Evolutionary conservation across 2,888 invertebrate species (phyloP).

Genomic region (Acrocyrtus sp.): DNA sequence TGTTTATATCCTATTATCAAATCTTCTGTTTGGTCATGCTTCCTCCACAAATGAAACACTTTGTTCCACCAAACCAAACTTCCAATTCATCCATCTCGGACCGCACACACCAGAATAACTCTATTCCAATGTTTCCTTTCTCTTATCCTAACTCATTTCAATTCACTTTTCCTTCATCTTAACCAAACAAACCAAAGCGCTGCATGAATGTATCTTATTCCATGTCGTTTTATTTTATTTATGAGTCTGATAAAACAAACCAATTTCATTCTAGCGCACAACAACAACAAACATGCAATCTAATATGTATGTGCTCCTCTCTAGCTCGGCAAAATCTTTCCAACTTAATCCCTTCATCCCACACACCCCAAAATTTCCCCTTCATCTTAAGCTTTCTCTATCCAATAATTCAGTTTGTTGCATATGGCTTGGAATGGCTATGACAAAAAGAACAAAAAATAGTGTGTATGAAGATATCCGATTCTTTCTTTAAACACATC

Average conservation of each 20-base stretch:
- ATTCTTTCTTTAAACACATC: too few relatives aligned
- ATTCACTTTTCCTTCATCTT: neutral
- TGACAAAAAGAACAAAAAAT: too few relatives aligned
- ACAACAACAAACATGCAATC: constrained; percentile 7
- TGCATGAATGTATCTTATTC: too few relatives aligned
- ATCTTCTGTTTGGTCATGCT: too few relatives aligned
- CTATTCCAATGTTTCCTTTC: neutral
- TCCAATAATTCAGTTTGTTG: too few relatives aligned
- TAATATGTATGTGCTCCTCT: neutral
- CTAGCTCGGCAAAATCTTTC: constrained; percentile 15
- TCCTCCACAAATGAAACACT: too few relatives aligned
- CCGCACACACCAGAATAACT: neutral
- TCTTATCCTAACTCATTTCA: neutral
- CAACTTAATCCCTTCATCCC: constrained; percentile 34
- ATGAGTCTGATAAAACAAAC: constrained; percentile 43
- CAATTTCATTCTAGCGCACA: constrained; percentile 33
- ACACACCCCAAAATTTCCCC: constrained; percentile 4
- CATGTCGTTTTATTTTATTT: too few relatives aligned
- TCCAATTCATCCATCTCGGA: neutral
- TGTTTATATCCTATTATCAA: too few relatives aligned
- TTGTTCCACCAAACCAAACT: neutral
- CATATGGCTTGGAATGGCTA: too few relatives aligned
- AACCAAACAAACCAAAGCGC: too few relatives aligned
- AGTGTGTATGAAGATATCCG: too few relatives aligned
- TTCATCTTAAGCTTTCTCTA: constrained; percentile 2